Base-by-base conservation (phyloP, 2,797 vertebrate species). In the Nothura maculosa region DNA sequence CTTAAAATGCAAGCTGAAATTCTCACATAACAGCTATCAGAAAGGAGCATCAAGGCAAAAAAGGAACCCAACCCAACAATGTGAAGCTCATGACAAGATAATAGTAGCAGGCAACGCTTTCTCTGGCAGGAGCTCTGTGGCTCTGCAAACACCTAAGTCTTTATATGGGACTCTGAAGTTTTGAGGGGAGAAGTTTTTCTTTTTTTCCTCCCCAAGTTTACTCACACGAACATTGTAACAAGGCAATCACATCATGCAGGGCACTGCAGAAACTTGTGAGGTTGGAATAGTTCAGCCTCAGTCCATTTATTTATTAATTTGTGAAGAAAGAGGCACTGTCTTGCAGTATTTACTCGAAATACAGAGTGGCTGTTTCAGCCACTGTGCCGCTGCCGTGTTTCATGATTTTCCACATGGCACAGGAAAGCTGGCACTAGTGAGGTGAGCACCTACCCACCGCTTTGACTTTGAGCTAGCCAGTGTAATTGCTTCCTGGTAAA, bases 341-440 rank as follows among this genome's bases (percentile, higher is more conserved):
- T 79, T n/a, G 47, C 38, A 42, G 45, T 74, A 14, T 89, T 96
- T 95, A 68, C 80, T 89, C 96, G 91, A 68, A 92, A 85, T 80
- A 90, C 0, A 81, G 82, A 85, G 57, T 87, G 52, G 45, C 90
- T 96, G 7, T 75, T 90, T 85, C 28, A 40, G 21, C 80, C 86
- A 54, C 83, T 89, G 32, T 77, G 69, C 79, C 90, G 45, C 45
- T 93, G 85, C 80, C 62, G 27, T 90, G 54, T 79, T 94, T 94
- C 77, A 40, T 90, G n/a, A 79, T 95, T 97, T 87, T 94, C 91
- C 83, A 90, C 60, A 67, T 91, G 69, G 28, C 64, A 80, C 30
- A 90, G 84, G 91, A 96, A 97, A 96, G 66, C 90, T 97, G 96
- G 88, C 84, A 66, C 30, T 3, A 87, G n/a, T 81, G 78, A 80